Evolutionary conservation across 2,113 vertebrate genomes (phyloP).

Genomic region (Australoheros scitulus): DNA sequence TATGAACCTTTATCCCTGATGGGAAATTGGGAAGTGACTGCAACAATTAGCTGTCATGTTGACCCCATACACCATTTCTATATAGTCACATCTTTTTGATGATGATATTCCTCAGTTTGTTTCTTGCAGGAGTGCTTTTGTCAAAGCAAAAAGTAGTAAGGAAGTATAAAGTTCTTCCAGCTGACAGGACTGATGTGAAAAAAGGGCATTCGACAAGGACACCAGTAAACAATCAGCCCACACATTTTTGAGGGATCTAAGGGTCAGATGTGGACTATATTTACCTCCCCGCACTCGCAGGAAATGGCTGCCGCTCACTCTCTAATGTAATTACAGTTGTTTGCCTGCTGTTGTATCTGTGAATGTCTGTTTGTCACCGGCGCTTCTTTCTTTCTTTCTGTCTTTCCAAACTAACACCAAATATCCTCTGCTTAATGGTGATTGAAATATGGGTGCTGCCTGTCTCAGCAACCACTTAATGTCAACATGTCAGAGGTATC

Average conservation of each 20-base stretch:
- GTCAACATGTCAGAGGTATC: slow-evolving; percentile 82
- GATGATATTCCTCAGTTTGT: neutral
- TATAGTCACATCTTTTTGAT: neutral
- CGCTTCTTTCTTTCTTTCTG: slow-evolving; percentile 24
- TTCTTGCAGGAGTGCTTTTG: neutral
- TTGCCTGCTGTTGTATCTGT: slow-evolving; percentile 66
- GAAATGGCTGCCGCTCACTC: slow-evolving; percentile 62
- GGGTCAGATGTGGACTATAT: slow-evolving; percentile 67
- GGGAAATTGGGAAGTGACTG: neutral
- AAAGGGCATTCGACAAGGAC: slow-evolving; percentile 69
- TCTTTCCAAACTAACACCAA: slow-evolving; percentile 64
- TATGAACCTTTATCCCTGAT: neutral
- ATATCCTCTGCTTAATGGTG: slow-evolving; percentile 79
- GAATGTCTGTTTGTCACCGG: slow-evolving; percentile 68
- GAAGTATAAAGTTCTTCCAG: slow-evolving; percentile 50
- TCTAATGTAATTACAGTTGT: slow-evolving; percentile 79
- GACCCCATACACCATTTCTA: neutral
- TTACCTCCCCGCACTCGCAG: slow-evolving; percentile 48
- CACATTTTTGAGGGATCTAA: slow-evolving; percentile 43
- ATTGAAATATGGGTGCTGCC: slow-evolving; percentile 81
- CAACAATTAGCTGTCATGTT: neutral
- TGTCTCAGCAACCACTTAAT: slow-evolving; percentile 82
- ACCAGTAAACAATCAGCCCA: slow-evolving; percentile 52
- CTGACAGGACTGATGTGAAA: slow-evolving; percentile 39
- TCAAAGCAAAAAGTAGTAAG: slow-evolving; percentile 39